Conservation (phyloP, 2,888 invertebrate genomes). For the Mythimna lalbum region DNA sequence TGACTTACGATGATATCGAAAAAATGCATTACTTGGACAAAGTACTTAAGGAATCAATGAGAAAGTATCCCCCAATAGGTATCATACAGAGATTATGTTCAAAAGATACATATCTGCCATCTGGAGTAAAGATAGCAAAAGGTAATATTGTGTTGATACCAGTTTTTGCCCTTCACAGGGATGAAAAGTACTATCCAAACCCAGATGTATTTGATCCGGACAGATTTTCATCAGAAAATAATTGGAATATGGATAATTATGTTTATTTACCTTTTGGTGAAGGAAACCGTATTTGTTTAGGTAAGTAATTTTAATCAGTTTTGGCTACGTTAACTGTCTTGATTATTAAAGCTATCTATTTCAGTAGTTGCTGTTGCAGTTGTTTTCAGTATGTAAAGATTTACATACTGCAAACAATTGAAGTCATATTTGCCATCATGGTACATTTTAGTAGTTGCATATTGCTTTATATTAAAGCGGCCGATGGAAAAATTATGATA, state of each 20-base stretch:
- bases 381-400: too few species aligned
- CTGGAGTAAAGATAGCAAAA: slow-evolving; percentile 72
- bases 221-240: slow-evolving; percentile 79
- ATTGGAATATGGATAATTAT: slow-evolving; percentile 71
- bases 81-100: slow-evolving; percentile 74
- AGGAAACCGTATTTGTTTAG: slow-evolving; percentile 87
- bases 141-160: slow-evolving; percentile 68
- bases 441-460: background rate
- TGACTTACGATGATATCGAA: slow-evolving; percentile 76
- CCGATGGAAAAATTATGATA: too few species aligned
- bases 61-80: slow-evolving; percentile 79
- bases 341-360: background rate
- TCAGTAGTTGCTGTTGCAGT: too few species aligned
- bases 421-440: background rate
- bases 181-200: slow-evolving; percentile 78
- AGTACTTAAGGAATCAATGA: slow-evolving; percentile 78
- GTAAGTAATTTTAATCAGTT: slow-evolving; percentile 71
- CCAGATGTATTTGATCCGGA: slow-evolving; percentile 85
- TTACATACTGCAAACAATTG: slow-evolving; percentile 7
- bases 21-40: slow-evolving; percentile 82
- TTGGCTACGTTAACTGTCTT: background rate
- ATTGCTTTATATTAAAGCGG: too few species aligned
- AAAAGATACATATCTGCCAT: slow-evolving; percentile 73
- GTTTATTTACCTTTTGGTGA: slow-evolving; percentile 87
- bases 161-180: slow-evolving; percentile 77